These are phyloP conservation scores for Oryzias sinensis DNA, from an alignment of 2,797 vertebrate genomes.

Conservation along the genomic window DNA sequence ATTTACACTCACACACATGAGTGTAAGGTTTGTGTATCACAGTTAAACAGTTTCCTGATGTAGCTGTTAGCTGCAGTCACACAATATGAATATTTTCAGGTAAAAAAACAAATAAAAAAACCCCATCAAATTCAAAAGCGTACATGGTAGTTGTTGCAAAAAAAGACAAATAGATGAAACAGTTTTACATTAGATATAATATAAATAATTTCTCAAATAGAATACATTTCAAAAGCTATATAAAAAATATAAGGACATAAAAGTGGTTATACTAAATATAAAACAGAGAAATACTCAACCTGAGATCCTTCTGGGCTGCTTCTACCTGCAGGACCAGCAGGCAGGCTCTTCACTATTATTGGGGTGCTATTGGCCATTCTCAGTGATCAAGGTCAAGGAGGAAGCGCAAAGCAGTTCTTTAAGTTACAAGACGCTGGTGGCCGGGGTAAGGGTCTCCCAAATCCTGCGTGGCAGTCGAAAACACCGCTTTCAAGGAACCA, in stretches of 20 bases:
- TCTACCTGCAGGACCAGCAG: slow-evolving; percentile 85
- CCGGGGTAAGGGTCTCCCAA: slow-evolving; percentile 65
- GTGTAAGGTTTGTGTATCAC: too few species aligned
- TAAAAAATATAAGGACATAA: neutral
- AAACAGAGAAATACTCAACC: slow-evolving; percentile 66
- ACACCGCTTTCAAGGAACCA: slow-evolving; percentile 68
- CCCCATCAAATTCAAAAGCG: too few species aligned
- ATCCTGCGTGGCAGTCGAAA: slow-evolving; percentile 80
- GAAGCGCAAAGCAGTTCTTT: slow-evolving; percentile 32
- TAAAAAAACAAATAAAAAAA: neutral
- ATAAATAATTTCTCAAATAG: too few species aligned
- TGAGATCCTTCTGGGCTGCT: slow-evolving; percentile 94
- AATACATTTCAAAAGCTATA: too few species aligned
- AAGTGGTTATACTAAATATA: neutral
- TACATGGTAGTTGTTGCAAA: too few species aligned
- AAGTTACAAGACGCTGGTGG: slow-evolving; percentile 6
- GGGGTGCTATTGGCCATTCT: slow-evolving; percentile 92
- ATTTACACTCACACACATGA: too few species aligned
- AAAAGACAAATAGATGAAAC: too few species aligned
- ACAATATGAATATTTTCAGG: too few species aligned
- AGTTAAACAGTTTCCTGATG: too few species aligned
- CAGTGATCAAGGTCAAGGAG: slow-evolving; percentile 79
- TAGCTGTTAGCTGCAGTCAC: too few species aligned
- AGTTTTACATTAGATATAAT: too few species aligned
- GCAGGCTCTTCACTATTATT: slow-evolving; percentile 80